A percentile compares a stretch with the other conserved stretches of the same genome.
Evolutionary conservation across 1,140 invertebrate genomes (phyloP).

Genomic region (Zaprionus taronus): DNA sequence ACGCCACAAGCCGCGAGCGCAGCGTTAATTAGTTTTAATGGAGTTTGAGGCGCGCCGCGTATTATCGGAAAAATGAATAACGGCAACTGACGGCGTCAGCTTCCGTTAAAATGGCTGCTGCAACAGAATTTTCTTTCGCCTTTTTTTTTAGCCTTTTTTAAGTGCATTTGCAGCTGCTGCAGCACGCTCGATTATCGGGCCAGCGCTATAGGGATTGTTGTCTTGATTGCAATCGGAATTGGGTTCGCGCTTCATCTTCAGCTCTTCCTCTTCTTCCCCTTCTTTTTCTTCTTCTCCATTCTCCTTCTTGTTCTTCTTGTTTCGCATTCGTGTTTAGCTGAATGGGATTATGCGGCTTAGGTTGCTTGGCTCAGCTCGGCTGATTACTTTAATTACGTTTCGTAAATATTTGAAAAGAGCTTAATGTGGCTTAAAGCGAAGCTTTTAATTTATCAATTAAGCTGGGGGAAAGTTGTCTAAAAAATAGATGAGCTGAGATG

Average conservation of each 20-base stretch:
- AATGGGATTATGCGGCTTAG: slow-evolving; percentile 31
- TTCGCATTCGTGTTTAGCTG: slow-evolving; percentile 21
- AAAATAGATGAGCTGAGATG: slow-evolving; percentile 5
- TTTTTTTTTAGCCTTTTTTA: slow-evolving; percentile 13
- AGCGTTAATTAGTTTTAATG: slow-evolving; percentile 74
- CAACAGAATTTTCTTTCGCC: not conserved
- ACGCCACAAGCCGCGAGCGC: not conserved
- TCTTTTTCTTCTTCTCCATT: not conserved
- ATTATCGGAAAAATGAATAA: slow-evolving; percentile 29
- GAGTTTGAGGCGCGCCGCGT: slow-evolving; percentile 38
- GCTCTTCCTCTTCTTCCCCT: not conserved
- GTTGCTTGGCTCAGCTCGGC: slow-evolving; percentile 8
- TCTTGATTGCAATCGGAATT: not conserved
- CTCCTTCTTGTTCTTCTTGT: slow-evolving; percentile 8
- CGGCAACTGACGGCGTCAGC: too few relatives aligned
- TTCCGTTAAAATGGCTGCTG: not conserved
- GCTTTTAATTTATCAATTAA: slow-evolving; percentile 10
- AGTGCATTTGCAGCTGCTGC: slow-evolving; percentile 17
- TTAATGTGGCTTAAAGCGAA: slow-evolving; percentile 2
- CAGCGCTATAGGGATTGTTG: not conserved
- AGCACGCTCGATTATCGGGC: not conserved
- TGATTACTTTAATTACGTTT: slow-evolving; percentile 20
- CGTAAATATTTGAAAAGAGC: slow-evolving; percentile 12
- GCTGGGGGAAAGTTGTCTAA: not conserved
- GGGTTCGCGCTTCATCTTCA: not conserved